Conservation (phyloP, 37 sponge, comb jelly and placozoan species). For the Axinella damicornis region DNA sequence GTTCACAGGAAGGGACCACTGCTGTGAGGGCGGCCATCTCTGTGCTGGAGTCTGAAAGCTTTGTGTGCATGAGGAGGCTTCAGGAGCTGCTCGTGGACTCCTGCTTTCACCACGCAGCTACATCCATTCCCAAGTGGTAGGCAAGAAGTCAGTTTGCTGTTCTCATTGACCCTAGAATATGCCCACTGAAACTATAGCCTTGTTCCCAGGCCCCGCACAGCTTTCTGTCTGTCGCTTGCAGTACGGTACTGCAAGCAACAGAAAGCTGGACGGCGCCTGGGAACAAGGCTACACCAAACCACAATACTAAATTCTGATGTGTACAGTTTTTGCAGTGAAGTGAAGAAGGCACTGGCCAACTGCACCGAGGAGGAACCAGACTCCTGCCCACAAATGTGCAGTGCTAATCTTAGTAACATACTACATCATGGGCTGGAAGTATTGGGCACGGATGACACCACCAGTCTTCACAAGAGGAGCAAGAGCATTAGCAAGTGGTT, state of each 20-base stretch:
- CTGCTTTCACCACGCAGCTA: not conserved
- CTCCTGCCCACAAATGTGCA: not conserved
- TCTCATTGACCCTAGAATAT: not conserved
- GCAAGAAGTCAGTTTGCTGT: no score
- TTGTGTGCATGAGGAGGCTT: slow-evolving; percentile 18
- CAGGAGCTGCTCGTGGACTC: not conserved
- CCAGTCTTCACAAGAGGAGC: no score
- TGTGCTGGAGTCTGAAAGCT: slow-evolving; percentile 11
- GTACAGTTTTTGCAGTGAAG: not conserved
- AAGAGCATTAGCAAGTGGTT: no score
- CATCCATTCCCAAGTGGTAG: not conserved
- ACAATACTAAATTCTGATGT: no score
- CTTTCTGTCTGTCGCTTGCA: no score
- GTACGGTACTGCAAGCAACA: no score
- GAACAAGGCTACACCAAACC: no score
- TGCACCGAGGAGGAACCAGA: not conserved
- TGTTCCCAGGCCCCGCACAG: no score
- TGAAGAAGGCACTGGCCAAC: not conserved
- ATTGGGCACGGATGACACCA: not conserved
- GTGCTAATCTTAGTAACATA: not conserved
- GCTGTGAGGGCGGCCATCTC: not conserved
- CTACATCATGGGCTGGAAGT: not conserved
- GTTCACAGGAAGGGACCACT: not conserved
- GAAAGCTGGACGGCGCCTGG: no score
- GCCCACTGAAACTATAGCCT: not conserved